Base-by-base conservation (phyloP, 2,113 vertebrate species). In the Charina bottae region DNA sequence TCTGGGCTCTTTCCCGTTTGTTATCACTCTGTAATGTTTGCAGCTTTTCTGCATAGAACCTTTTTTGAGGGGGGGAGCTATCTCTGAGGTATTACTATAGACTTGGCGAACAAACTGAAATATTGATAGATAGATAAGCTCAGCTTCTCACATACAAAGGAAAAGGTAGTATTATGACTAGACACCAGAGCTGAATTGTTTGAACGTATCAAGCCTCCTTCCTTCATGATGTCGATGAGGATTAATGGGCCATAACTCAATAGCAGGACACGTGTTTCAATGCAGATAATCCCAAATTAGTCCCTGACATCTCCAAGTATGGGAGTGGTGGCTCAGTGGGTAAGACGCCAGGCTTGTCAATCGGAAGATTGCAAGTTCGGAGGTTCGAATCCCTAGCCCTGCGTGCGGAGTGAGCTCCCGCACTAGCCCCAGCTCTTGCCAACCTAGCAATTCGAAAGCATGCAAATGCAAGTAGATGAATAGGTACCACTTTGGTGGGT, bases 1-100 rank as follows among this genome's bases (percentile, higher is more conserved):
- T 83, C 89, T 92, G 92, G 33, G 37, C 21, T 93, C 23, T 42
- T 90, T 92, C 92, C 78, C 87, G 83, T 91, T 83, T 2, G 72
- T 42, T 58, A 13, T 49, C 86, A 9, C 56, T 64, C 59, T 26
- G 53, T 78, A 86, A 19, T 11, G 1, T 28, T 46, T 23, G 53
- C 58, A 24, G 87, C 7, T 49, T 85, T 68, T 64, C 21, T 24
- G 13, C n/a, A 46, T 46, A 12, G 21, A 24, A 37, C 2, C 1
- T 53, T 28, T 24, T 15, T 85, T 26, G 6, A 12, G 42, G 42
- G 2, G n/a, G 64, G 13, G n/a, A 17, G 1, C 23, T 6, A 46
- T 42, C 17, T 28, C 58, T 1, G 23, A 62, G 37, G 72, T 28
- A 15, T 84, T 26, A 4, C 23, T 85, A 4, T 42, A 58, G 46